Base-by-base conservation (phyloP, 1,140 invertebrate genomes). In the Caenorhabditis latens region DNA sequence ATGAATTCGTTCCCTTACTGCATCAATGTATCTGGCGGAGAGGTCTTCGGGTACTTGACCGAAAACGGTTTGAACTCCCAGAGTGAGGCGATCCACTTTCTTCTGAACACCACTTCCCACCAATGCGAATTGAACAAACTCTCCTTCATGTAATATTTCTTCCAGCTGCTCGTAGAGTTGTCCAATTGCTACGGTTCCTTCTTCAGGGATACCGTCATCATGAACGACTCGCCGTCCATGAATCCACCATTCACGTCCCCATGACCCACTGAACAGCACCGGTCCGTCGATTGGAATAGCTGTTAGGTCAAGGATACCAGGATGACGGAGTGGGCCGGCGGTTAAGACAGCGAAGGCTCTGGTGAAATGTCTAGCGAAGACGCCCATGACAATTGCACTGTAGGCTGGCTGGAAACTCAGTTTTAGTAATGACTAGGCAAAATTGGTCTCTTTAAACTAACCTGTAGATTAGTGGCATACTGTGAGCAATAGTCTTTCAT, bases 401-500 rank as follows among this genome's bases (percentile, higher is more conserved):
- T 92, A 92, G 40, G 92, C 90, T 19, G 91, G 91, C 89, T 91
- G 86, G n/a, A 88, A 88, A 85, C 24, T 21, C 7, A 8, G 2
- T 83, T 21, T 6, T 46, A 32, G 32, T 0, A 1, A 32, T 32
- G 2, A 32, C 2, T 32, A 0, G 32, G 32, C 32, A 32, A 32
- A 32, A 32, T 32, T 32, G 2, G 0, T 32, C 40, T 58, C 1
- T 32, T 7, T 24, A 40, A 7, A 58, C 53, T 14, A 4, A 86
- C 90, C 86, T 92, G 91, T 14, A 92, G 55, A 82, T 92, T 92
- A 14, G 91, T 92, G 19, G 91, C 92, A 79, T 92, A 92, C 86
- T 92, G 91, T 9, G 89, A 90, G 57, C 91, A 92, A 82, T 92
- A 92, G 84, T 92, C 92, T 79, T 92, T 92, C 91, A 92, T 92